These are phyloP conservation scores for Poecile montanus DNA, from an alignment of 2,797 vertebrate genomes.

Conservation along the genomic window DNA sequence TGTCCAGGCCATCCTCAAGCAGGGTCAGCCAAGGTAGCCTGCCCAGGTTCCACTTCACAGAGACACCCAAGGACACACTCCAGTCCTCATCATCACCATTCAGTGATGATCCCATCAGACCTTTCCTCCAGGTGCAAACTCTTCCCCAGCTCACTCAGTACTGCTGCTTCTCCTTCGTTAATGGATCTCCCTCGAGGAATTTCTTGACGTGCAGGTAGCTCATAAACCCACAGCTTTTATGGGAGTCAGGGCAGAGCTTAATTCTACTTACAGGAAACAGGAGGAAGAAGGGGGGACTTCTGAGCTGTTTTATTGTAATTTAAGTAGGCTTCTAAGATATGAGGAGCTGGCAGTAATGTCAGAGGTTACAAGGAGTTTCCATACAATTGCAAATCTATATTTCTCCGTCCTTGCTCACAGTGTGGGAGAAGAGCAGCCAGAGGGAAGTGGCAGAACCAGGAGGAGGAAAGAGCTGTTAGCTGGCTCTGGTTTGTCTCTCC, in stretches of 20 bases:
- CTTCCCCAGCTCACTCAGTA: neutral
- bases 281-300: neutral
- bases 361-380: constrained; percentile 25
- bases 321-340: constrained; percentile 17
- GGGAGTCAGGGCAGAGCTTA: neutral
- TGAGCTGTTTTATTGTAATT: constrained; percentile 30
- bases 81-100: neutral
- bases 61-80: neutral
- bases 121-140: neutral
- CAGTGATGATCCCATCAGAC: neutral
- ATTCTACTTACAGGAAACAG: constrained; percentile 28
- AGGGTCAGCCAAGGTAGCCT: neutral
- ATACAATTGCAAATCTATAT: neutral
- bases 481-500: constrained; percentile 33
- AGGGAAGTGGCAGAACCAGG: constrained; percentile 17
- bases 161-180: neutral
- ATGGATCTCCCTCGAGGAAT: neutral
- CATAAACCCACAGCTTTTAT: neutral
- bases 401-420: neutral
- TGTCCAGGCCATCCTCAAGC: neutral
- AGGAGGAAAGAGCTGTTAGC: constrained; percentile 14
- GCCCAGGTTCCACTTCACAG: neutral
- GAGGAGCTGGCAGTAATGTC: neutral
- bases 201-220: neutral
- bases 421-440: neutral